phyloP scores from a whole-genome alignment of 2,113 vertebrate species.

The Bucco capensis region DNA sequence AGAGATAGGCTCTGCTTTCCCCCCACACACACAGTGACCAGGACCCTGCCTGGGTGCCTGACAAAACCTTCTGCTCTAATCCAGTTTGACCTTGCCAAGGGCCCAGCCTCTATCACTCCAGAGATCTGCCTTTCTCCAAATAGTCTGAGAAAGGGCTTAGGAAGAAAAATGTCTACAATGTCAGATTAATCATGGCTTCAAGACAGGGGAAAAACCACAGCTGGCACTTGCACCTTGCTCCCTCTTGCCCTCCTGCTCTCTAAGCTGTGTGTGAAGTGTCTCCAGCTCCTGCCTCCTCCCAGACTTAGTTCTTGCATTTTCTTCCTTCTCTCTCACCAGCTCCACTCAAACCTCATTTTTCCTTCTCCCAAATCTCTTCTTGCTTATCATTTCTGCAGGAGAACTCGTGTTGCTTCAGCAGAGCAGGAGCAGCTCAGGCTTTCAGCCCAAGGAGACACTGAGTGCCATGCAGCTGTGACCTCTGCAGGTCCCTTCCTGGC shows the following conservation, averaged over 20 bases:
- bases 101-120: not conserved
- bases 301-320: not conserved
- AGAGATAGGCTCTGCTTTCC: not conserved
- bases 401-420: rapidly evolving
- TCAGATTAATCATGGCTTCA: not conserved
- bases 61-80: rapidly evolving
- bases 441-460: not conserved
- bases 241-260: not conserved
- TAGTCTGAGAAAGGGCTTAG: constrained; percentile 52
- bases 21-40: rapidly evolving
- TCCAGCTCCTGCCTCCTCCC: not conserved
- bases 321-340: not conserved
- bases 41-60: not conserved
- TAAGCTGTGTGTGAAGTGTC: rapidly evolving
- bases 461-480: not conserved
- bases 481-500: not conserved
- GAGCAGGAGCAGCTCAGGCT: not conserved
- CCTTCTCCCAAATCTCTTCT: rapidly evolving
- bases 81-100: not conserved
- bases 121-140: constrained; percentile 47
- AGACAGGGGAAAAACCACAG: not conserved
- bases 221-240: constrained; percentile 12
- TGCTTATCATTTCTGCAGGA: rapidly evolving
- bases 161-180: constrained; percentile 42
- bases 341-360: not conserved